Evolutionary conservation across 92 coral and sea anemone genomes (phyloP), one percentile per base, ranked within the genome.

Genomic region (Palythoa grandis): DNA sequence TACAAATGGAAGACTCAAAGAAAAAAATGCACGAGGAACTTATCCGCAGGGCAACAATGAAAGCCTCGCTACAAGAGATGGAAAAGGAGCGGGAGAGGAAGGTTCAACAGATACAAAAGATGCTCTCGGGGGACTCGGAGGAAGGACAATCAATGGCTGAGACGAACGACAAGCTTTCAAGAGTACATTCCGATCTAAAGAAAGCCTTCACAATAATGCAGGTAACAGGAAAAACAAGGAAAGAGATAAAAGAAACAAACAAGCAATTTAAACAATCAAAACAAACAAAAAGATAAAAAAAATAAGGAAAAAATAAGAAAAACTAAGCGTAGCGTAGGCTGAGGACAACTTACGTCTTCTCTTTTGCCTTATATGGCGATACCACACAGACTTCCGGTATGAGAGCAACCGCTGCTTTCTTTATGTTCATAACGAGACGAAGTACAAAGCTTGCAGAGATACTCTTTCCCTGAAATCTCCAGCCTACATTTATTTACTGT

Each of bases 121-220:
- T 94, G 84, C 66, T 88, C 61, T 87, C 84, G 20, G 89, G 90
- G 10, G 93, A 90, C 20, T 87, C 89, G 24, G 99, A 87, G 83
- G 90, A 93, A 37, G 94, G 94, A 22, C n/a, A 88, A 82, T 96
- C 94, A 3, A 86, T 96, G 94, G 99, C 98, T 1, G 95, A 94
- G 76, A 91, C 98, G 8, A 96, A 93, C 43, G 99, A 92, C 19
- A 91, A 79, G 53, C 88, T 96, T 13, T 85, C 91, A 1, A 83
- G 83, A 70, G 98, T 96, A 11, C 99, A 96, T 71, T 87, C 76
- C 35, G 98, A 95, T 74, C 90, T 96, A 57, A 93, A 87, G 82
- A 90, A 88, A 72, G 98, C 99, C 2, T 96, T 94, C 74, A 80
- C 89, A 37, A 88, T 77, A 65, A 93, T 95, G 95, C 83, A 93